Evolutionary conservation across 2,113 vertebrate species (phyloP).

Genomic region (Microtus richardsoni): DNA sequence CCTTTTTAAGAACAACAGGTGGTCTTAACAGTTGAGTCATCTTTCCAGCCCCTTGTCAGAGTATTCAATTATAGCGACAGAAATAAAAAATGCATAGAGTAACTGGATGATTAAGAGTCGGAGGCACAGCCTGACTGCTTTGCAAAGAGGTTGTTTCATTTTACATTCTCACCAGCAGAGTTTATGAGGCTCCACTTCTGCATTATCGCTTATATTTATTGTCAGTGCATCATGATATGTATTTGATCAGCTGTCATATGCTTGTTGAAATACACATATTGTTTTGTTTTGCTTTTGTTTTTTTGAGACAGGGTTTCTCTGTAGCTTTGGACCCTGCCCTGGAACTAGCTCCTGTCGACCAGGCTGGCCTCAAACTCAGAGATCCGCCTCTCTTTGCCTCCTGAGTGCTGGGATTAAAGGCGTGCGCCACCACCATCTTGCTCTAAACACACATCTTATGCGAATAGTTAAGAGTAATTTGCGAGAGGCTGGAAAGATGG

Average conservation of each 20-base stretch:
- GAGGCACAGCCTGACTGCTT: slow-evolving; percentile 32
- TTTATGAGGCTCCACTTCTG: not conserved
- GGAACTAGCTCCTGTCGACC: no score
- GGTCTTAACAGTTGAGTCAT: not conserved
- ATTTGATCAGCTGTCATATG: not conserved
- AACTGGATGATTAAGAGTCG: not conserved
- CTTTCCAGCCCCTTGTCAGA: not conserved
- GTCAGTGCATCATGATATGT: not conserved
- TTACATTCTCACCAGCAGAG: not conserved
- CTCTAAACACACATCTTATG: not conserved
- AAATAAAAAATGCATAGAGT: not conserved
- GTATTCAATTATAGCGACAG: not conserved
- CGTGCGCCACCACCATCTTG: no score
- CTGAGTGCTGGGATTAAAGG: no score
- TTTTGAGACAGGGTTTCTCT: no score
- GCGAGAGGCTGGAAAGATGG: not conserved
- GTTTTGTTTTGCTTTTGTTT: no score
- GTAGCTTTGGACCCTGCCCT: no score
- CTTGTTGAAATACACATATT: not conserved
- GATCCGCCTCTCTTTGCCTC: no score
- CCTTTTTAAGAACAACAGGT: not conserved
- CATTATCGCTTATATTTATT: not conserved
- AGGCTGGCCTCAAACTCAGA: no score
- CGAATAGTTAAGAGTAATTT: not conserved
- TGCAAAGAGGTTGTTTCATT: not conserved